Conservation (phyloP, 2,888 invertebrate species). For the Leucozona laternaria region DNA sequence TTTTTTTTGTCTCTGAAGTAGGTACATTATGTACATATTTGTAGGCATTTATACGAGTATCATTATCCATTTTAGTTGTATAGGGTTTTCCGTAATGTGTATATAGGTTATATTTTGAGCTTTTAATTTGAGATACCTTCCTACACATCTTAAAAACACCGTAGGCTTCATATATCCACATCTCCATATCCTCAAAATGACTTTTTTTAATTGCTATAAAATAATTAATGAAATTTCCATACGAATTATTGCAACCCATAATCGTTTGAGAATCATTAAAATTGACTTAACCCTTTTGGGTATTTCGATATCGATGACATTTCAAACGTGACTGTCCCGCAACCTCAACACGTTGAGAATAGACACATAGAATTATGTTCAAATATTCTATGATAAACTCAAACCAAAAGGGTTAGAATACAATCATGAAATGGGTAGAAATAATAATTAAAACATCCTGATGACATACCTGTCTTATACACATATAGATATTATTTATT, state of each 20-base stretch:
- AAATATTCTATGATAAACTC: constrained; percentile 11
- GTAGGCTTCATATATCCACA: not conserved
- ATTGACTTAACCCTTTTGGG: constrained; percentile 7
- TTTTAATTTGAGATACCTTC: not conserved
- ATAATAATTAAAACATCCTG: constrained; percentile 25
- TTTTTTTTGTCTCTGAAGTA: not conserved
- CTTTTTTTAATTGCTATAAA: not conserved
- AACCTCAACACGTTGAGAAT: not conserved
- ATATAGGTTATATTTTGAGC: not conserved
- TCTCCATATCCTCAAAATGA: not conserved
- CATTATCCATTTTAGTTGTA: not conserved
- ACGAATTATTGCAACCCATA: not conserved
- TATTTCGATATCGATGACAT: constrained; percentile 13
- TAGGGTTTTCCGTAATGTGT: not conserved
- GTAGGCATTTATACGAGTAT: no score
- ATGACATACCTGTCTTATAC: no score
- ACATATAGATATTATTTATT: constrained; percentile 18
- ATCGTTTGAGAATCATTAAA: not conserved
- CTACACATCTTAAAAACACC: not conserved
- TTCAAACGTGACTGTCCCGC: constrained; percentile 22
- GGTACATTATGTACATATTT: not conserved
- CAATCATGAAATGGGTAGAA: constrained; percentile 1
- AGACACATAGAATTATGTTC: not conserved
- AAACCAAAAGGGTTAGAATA: constrained; percentile 27
- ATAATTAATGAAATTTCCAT: not conserved